These are phyloP conservation scores for Empidonax traillii DNA, from an alignment of 2,113 vertebrate species.

Conservation along the genomic window DNA sequence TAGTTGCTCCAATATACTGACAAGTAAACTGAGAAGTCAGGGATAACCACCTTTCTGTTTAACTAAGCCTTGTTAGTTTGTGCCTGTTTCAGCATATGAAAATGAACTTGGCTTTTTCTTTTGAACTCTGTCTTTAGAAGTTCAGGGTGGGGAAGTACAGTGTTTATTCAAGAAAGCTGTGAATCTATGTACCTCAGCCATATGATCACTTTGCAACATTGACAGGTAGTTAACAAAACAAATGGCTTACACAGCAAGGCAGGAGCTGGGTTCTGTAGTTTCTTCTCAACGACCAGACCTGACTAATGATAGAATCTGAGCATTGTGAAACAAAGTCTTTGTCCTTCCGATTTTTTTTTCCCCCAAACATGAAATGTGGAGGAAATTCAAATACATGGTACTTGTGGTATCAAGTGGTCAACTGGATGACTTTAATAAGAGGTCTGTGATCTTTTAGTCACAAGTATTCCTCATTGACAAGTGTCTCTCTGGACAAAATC, in stretches of 20 bases:
- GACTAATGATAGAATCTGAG: conserved; percentile 60
- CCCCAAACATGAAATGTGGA: background rate
- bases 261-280: conserved; percentile 1
- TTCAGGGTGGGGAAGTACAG: conserved; percentile 61
- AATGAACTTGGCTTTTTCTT: conserved; percentile 58
- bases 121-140: conserved; percentile 65
- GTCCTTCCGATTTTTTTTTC: background rate
- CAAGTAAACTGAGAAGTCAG: background rate
- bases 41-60: background rate
- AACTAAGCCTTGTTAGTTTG: conserved; percentile 17
- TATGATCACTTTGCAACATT: conserved; percentile 83
- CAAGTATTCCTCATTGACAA: background rate
- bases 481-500: background rate
- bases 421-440: background rate
- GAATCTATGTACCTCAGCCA: conserved; percentile 48
- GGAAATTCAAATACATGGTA: background rate
- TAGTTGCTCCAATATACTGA: background rate
- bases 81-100: conserved; percentile 12
- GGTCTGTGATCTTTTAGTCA: background rate
- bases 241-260: conserved; percentile 73
- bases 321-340: conserved; percentile 9
- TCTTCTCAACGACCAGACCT: conserved; percentile 61
- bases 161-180: conserved; percentile 66
- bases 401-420: background rate
- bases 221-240: conserved; percentile 84